Base-by-base conservation (phyloP, 2,113 vertebrate genomes). In the Nothocercus julius region DNA sequence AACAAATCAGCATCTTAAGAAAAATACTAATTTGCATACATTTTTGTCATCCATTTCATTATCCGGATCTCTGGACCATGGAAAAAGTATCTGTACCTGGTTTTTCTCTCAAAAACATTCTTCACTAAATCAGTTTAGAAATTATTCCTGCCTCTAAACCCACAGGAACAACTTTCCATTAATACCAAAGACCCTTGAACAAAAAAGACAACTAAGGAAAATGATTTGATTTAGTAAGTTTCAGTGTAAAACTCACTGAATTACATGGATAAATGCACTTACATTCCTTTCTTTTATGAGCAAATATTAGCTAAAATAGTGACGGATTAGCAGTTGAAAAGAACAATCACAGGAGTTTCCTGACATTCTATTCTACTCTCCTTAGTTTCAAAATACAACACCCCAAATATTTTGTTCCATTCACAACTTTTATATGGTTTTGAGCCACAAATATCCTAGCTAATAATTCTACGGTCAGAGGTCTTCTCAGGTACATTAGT, bases 301-400 rank as follows among this genome's bases (percentile, higher is more conserved):
- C 53, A 96, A 96, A 95, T 93, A 96, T 94, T 96, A 90, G 87
- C 89, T 90, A 89, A 66, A 92, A 90, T 90, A 91, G 53, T 90
- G 87, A 92, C 74, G 92, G 83, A 72, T 63, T 83, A 91, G 25
- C 2, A 20, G 78, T 92, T 87, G 90, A 70, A 68, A 96, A 94
- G 79, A 94, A 88, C 36, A 94, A 92, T 67, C 40, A 61, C 45
- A 63, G 89, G 67, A 91, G 17, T 70, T 87, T 88, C 75, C 70
- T 95, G 67, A 64, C 44, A 11, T 89, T 91, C 83, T 51, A 30
- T 67, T 83, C 25, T 77, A 3, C 80, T 94, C 22, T 77, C 17
- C 54, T 76, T 75, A 63, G 32, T 85, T 95, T 96, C 72, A 93
- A 91, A 94, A 92, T 83, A 63, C 19, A 92, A 68, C 38, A 75